A percentile compares a stretch with the other conserved stretches of the same genome.
Conservation (phyloP, 2,113 vertebrate species). For the Tinamus guttatus region DNA sequence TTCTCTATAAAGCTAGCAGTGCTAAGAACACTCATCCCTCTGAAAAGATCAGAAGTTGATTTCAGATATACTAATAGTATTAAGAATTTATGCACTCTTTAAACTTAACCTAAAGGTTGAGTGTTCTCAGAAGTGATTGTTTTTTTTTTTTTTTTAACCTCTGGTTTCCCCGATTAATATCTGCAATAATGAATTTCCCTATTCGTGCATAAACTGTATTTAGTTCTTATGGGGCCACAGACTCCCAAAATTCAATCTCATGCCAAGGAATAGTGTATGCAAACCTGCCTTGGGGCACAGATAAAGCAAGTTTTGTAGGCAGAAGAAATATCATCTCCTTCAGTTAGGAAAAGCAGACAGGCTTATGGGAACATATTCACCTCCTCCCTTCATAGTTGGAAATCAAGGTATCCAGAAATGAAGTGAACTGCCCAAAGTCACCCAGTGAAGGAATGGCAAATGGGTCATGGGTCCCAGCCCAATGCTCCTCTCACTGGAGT, state of each 20-base stretch:
- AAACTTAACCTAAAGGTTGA: background rate
- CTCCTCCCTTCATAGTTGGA: background rate
- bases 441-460: background rate
- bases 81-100: background rate
- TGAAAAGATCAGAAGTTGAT: background rate
- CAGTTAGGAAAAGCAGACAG: background rate
- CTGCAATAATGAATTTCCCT: background rate
- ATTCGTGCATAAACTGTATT: background rate
- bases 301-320: background rate
- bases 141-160: background rate
- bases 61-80: background rate
- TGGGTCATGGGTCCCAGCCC: background rate
- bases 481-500: background rate
- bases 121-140: background rate
- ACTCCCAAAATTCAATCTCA: background rate
- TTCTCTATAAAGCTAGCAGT: background rate
- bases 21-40: background rate
- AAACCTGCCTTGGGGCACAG: background rate
- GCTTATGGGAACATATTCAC: background rate
- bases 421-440: background rate
- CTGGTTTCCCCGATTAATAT: background rate
- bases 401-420: background rate
- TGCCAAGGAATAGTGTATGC: background rate
- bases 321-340: background rate
- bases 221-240: background rate